Base-by-base conservation (phyloP, 2,797 vertebrate species). In the Notolepis coatsorum region DNA sequence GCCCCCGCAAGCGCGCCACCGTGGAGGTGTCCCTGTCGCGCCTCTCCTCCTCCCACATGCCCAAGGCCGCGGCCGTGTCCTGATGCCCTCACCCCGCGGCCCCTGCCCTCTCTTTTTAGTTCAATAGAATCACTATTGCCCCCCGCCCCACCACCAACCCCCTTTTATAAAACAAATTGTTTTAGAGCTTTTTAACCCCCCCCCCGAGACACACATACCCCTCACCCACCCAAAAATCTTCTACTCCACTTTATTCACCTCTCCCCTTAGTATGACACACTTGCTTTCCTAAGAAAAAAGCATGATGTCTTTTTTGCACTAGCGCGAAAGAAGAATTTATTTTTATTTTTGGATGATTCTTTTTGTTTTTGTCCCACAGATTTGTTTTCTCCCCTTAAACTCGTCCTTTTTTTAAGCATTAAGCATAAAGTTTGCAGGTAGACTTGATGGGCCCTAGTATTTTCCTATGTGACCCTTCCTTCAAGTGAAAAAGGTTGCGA, bases 291-390 rank as follows among this genome's bases (percentile, higher is more conserved):
- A 42, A 59, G 67, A 24, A 63, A 53, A 42, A 93, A 94, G 93
- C 94, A 96, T 95, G 96, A 95, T 97, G 96, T 98, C 95, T 90
- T 91, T 89, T 99, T 99, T 99, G 97, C 97, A 99, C 97, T 99
- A 98, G 97, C 94, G 96, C 95, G 96, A 94, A 97, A 96, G 95
- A 96, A 95, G 93, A 94, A 94, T 94, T 95, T 91, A 86, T 94
- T 94, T 94, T 87, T 93, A 91, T 92, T 94, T 93, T 89, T 75
- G 70, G 73, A 68, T 86, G 73, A 89, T 95, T 95, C 77, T 84
- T 92, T 90, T 92, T 88, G 93, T 93, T 91, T 23, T 10, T 88
- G 92, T 94, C 91, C 87, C 93, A 88, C 89, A 92, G 50, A 23
- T 17, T 9, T 89, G 89, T 93, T 91, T 91, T 87, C 84, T 91